Base-by-base conservation (phyloP, 2,797 vertebrate genomes). In the Phataginus tricuspis region DNA sequence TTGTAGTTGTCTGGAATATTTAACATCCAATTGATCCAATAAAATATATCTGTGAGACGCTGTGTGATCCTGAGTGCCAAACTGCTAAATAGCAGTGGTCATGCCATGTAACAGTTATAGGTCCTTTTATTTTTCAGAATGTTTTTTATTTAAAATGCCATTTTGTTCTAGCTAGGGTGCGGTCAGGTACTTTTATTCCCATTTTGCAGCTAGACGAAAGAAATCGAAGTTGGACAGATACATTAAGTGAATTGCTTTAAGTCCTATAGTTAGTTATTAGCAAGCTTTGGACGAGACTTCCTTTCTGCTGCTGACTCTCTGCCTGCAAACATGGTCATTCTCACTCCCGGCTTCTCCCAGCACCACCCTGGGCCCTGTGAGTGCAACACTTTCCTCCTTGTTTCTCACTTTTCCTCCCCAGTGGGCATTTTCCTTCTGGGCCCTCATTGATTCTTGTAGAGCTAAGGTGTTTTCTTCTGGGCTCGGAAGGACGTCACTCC, bases 1-100 rank as follows among this genome's bases (percentile, higher is more conserved):
- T 63, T 57, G 31, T 63, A 51, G 66, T 80, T 83, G 37, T 61
- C 31, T 68, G 14, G 87, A 89, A 95, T 88, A 92, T 63, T 95
- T 95, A 94, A 86, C 4, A 21, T 95, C 89, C 85, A 86, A 91
- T 74, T 77, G 55, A 84, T 51, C 90, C 53, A 71, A 69, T 94
- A 87, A 97, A 96, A 74, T 37, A 4, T 27, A n/a, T 49, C 69
- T 92, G 12, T 69, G 57, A 97, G 93, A 39, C 18, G n/a, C 37
- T 63, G 1, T 88, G 27, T 45, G 74, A 86, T 84, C 63, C 63
- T 64, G 42, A 96, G 57, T 49, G 25, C 31, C 53, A 91, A 61
- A 86, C 53, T 69, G 21, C 90, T 92, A 51, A 49, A 72, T 49
- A 83, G 31, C 42, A 61, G 78, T 66, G 78, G 55, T 75, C 74